Base-by-base conservation (phyloP, 2,113 vertebrate genomes). In the Silurus asotus region DNA sequence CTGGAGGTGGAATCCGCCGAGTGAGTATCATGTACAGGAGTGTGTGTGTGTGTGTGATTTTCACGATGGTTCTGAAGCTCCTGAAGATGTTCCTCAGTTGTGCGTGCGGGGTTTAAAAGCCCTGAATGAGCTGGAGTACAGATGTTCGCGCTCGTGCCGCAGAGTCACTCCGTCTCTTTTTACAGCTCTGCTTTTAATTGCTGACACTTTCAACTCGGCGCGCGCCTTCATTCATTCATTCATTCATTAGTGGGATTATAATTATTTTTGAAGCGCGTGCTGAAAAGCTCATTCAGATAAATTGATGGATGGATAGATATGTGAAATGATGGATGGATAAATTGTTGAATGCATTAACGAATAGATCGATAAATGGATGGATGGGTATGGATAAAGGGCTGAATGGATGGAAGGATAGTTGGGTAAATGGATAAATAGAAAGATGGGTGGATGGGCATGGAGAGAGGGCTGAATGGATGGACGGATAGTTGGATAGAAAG, bases 1-100 rank as follows among this genome's bases (percentile, higher is more conserved):
- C 76, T 84, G 2, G 86, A 89, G 82, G 86, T 89, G 81, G 86
- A 89, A 86, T 88, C 88, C 11, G 88, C 88, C 20, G 88, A 89
- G 88, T 89, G 83, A 89, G 86, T 88, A 69, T 59, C 56, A 45
- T 37, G 56, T 20, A 28, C 28, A 59, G 77, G 53, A 19, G 72
- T 17, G 72, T 28, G n/a, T 28, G 5, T n/a, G n/a, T 14, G 65
- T 25, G 65, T 14, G 8, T 25, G 49, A 1, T 19, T 45, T 37
- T 17, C 69, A 48, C 15, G 28, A 45, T 20, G 55, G 75, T 28
- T 56, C 23, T 77, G 75, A 17, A 28, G 11, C 53, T 55, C 74
- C 49, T 55, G 56, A 15, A 14, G 56, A 23, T 51, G 48, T 53
- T 75, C 20, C 48, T 75, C 49, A 76, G 74, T 9, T 45, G 67